Base-by-base conservation (phyloP, 2,113 vertebrate species). In the Heterochromis multidens region DNA sequence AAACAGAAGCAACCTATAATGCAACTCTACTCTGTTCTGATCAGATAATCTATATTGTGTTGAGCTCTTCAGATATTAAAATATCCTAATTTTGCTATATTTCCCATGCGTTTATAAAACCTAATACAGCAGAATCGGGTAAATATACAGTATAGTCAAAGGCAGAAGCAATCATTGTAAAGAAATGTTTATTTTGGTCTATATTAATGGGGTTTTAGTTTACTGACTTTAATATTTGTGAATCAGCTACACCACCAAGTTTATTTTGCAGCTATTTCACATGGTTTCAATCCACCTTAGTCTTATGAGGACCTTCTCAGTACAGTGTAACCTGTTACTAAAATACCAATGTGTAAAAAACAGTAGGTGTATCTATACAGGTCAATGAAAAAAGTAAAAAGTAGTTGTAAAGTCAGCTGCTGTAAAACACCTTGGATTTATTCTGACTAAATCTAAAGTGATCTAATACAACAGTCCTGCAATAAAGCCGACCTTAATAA, bases 301-400 rank as follows among this genome's bases (percentile, higher is more conserved):
- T 27, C 21, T 79, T 79, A 16, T 79, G n/a, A 52, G 4, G 10
- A 14, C 2, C 25, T 81, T 74, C 27, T 70, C 23, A 62, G 17
- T 72, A 37, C 88, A 83, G 57, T 70, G 78, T 62, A 87, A 85
- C 83, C 11, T 52, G 23, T 78, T 79, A 17, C 27, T n/a, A 58
- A 61, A 87, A 78, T 33, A 82, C 11, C 10, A 1, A 2, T 89
- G 82, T 79, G 67, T 70, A 87, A 89, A 46, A 29, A 23, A 85
- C 5, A 37, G 40, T 80, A 83, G 17, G 56, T 83, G 58, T 58
- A 14, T 67, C 43, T 52, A 16, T 33, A 57, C 31, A 92, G 88
- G 85, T 91, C 87, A 84, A 21, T 87, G 67, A 67, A 59, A 40
- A 79, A 35, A 57, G 31, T 52, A 35, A 56, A 74, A 37, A 81